Evolutionary conservation across 2,888 invertebrate genomes (phyloP).

Genomic region (Caenorhabditis auriculariae): DNA sequence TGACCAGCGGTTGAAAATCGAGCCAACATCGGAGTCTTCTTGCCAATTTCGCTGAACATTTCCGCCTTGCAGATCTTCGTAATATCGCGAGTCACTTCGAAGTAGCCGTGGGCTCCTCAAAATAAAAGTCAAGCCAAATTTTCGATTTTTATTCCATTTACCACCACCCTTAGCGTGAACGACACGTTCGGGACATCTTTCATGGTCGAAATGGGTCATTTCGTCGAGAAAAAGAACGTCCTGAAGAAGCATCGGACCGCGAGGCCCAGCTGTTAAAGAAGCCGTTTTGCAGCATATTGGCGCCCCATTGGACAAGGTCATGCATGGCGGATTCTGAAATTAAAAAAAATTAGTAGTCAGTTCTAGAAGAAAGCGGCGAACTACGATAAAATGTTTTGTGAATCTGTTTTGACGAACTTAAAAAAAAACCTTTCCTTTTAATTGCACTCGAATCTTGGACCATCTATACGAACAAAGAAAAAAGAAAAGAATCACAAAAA

Average conservation of each 20-base stretch:
- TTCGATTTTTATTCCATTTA: no score
- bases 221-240: constrained; percentile 74
- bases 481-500: no score
- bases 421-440: no score
- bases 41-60: constrained; percentile 66
- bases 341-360: no score
- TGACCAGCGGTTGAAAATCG: constrained; percentile 68
- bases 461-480: no score
- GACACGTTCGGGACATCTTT: constrained; percentile 79
- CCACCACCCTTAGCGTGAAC: constrained; percentile 43
- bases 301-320: constrained; percentile 80
- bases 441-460: no score
- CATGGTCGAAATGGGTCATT: constrained; percentile 78
- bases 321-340: constrained; percentile 67
- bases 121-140: no score
- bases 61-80: constrained; percentile 66
- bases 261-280: constrained; percentile 77
- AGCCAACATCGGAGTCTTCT: constrained; percentile 66
- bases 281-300: constrained; percentile 80
- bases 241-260: constrained; percentile 77
- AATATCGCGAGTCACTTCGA: constrained; percentile 68
- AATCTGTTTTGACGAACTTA: no score
- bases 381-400: no score
- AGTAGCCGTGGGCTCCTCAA: constrained; percentile 67
- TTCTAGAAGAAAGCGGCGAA: no score